phyloP scores from a whole-genome alignment of 2,888 invertebrate genomes.

The Diaphora mendica region DNA sequence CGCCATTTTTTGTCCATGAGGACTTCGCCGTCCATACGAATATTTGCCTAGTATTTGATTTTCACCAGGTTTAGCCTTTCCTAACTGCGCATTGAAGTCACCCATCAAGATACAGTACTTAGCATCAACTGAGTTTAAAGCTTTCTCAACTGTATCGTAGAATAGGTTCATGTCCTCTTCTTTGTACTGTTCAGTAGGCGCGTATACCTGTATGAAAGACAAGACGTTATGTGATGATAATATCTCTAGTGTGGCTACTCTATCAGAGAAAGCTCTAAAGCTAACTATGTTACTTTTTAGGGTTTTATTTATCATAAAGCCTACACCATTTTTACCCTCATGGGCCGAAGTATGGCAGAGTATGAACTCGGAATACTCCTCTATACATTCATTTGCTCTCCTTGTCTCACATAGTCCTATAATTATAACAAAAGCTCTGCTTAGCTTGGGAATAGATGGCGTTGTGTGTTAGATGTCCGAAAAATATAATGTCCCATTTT shows the following conservation, averaged over 20 bases:
- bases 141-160: too few species aligned
- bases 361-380: background rate
- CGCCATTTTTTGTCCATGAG: too few species aligned
- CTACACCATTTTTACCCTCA: background rate
- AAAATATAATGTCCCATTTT: background rate
- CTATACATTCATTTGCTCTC: background rate
- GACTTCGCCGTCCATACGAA: too few species aligned
- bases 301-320: constrained; percentile 1
- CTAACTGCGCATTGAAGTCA: too few species aligned
- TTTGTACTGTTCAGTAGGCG: background rate
- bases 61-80: too few species aligned
- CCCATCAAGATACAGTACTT: too few species aligned
- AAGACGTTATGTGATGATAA: background rate
- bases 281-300: constrained; percentile 1
- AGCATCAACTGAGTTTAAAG: too few species aligned
- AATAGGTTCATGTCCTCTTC: too few species aligned
- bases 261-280: background rate
- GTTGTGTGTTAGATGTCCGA: too few species aligned
- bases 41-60: too few species aligned
- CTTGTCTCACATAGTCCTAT: background rate
- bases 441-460: too few species aligned
- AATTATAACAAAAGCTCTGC: too few species aligned
- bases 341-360: background rate
- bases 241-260: background rate
- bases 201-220: background rate